Evolutionary conservation across 2,888 invertebrate species (phyloP).

Genomic region (Cheilosia urbana): DNA sequence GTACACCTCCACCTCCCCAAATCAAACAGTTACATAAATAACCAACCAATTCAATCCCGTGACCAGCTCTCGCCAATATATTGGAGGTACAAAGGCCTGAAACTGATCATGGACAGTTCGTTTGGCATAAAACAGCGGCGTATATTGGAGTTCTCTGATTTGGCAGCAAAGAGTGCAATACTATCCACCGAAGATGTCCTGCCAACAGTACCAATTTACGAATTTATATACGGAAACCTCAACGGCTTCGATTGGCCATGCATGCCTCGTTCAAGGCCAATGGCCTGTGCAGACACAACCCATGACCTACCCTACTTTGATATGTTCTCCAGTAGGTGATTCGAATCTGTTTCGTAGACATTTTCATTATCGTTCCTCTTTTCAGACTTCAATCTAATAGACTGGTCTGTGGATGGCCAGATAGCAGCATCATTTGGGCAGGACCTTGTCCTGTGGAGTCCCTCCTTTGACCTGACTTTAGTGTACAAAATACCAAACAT

Average conservation of each 20-base stretch:
- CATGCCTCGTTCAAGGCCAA: slow-evolving; percentile 79
- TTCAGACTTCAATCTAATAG: slow-evolving; percentile 80
- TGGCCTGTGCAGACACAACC: slow-evolving; percentile 80
- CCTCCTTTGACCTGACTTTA: slow-evolving; percentile 79
- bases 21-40: not conserved
- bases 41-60: not conserved
- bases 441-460: slow-evolving; percentile 82
- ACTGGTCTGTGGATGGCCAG: slow-evolving; percentile 81
- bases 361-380: not conserved
- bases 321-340: slow-evolving; percentile 76
- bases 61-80: slow-evolving; percentile 76
- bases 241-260: slow-evolving; percentile 81
- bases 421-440: slow-evolving; percentile 81
- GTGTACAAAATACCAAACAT: slow-evolving; percentile 79
- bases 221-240: slow-evolving; percentile 56
- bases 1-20: not conserved
- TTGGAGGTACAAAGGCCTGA: slow-evolving; percentile 78
- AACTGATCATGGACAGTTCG: slow-evolving; percentile 75
- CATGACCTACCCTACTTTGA: slow-evolving; percentile 81
- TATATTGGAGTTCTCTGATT: slow-evolving; percentile 78
- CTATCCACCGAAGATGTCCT: slow-evolving; percentile 19
- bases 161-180: slow-evolving; percentile 33
- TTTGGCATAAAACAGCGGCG: slow-evolving; percentile 78
- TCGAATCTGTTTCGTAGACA: not conserved
- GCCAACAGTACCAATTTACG: slow-evolving; percentile 35